Conservation (phyloP, 30 jellyfish, hydroid and myxozoan species). For the Hydractinia symbiolongicarpus region DNA sequence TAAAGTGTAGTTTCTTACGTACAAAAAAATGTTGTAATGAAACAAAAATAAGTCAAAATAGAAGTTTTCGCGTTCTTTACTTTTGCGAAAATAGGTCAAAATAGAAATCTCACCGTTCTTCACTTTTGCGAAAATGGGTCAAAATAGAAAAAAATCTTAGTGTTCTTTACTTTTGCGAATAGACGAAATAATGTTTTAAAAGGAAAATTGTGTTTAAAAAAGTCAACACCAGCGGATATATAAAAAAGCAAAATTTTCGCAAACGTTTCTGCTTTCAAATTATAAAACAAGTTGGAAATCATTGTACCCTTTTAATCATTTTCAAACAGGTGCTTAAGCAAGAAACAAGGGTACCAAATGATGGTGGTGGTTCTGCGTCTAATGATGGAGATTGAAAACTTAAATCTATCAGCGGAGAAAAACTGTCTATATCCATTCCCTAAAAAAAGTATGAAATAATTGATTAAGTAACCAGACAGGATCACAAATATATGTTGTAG, state of each 20-base stretch:
- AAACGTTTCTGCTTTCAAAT: not conserved
- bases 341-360: constrained; percentile 59
- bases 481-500: not conserved
- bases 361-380: constrained; percentile 30
- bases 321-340: constrained; percentile 36
- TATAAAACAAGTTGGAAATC: not conserved
- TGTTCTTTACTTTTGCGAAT: too few species aligned
- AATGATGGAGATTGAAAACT: constrained; percentile 53
- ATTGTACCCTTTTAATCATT: constrained; percentile 30
- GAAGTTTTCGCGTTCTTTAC: too few species aligned
- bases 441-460: not conserved
- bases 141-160: too few species aligned
- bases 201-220: too few species aligned
- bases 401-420: constrained; percentile 47
- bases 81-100: too few species aligned
- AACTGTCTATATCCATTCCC: constrained; percentile 48
- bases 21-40: too few species aligned
- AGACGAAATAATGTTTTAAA: too few species aligned
- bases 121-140: too few species aligned
- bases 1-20: too few species aligned
- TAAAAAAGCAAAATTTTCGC: not conserved
- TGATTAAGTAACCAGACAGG: not conserved
- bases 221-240: not conserved
- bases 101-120: too few species aligned
- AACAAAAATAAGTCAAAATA: too few species aligned